These are phyloP conservation scores for Python bivittatus DNA, from an alignment of 2,113 vertebrate genomes.

Conservation along the genomic window DNA sequence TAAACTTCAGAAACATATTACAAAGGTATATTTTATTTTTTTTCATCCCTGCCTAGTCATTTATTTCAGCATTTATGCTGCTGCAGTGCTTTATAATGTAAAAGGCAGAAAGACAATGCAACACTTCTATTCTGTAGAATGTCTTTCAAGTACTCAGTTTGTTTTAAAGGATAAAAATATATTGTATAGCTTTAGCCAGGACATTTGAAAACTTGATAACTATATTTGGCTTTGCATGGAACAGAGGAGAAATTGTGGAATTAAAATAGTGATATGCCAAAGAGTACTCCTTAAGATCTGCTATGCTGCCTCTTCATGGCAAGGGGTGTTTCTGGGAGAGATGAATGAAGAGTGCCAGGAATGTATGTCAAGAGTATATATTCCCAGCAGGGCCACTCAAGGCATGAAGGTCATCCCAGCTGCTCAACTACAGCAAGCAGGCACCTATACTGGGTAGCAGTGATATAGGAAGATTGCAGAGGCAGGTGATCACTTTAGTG, in stretches of 20 bases:
- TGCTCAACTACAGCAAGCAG: too few species aligned
- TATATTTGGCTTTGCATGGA: not conserved
- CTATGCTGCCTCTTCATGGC: too few species aligned
- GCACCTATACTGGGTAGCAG: too few species aligned
- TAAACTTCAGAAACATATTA: constrained; percentile 62
- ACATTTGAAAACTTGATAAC: not conserved
- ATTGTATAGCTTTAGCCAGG: not conserved
- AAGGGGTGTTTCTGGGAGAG: too few species aligned
- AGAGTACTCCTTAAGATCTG: not conserved
- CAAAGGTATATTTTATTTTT: constrained; percentile 66
- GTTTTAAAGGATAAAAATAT: not conserved
- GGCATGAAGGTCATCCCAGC: too few species aligned
- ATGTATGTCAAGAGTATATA: too few species aligned
- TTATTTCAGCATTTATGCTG: constrained; percentile 33
- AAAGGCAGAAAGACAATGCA: not conserved
- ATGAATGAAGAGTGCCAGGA: too few species aligned
- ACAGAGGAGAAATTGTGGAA: not conserved
- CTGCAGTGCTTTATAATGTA: constrained; percentile 9
- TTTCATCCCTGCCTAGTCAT: not conserved
- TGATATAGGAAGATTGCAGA: too few species aligned
- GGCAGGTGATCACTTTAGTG: too few species aligned
- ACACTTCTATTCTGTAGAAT: not conserved
- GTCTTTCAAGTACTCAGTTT: not conserved
- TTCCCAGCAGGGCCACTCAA: too few species aligned
- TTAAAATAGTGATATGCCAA: not conserved